These are phyloP conservation scores for Columbina picui DNA, from an alignment of 2,113 vertebrate species.

Conservation along the genomic window DNA sequence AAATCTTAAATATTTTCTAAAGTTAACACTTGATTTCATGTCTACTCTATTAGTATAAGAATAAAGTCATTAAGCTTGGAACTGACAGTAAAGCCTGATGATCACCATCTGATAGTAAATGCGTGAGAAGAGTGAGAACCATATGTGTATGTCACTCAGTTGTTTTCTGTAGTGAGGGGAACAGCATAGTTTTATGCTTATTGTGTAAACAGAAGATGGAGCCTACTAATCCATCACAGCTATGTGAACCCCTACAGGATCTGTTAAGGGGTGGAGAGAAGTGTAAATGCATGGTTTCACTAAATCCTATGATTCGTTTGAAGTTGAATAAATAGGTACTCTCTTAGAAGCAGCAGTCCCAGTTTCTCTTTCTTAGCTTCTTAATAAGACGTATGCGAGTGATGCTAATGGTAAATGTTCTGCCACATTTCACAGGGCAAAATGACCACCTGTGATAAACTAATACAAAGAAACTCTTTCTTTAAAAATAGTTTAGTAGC, in stretches of 20 bases:
- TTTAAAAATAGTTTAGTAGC: background rate
- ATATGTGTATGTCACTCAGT: background rate
- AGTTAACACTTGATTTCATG: background rate
- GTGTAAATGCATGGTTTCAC: background rate
- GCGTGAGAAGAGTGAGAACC: background rate
- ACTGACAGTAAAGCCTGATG: background rate
- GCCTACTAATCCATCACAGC: background rate
- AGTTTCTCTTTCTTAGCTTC: background rate
- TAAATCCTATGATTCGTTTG: background rate
- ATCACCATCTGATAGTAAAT: background rate
- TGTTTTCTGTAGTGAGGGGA: background rate
- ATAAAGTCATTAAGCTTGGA: background rate
- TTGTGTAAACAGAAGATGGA: background rate
- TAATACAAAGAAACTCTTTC: background rate
- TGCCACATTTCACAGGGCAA: background rate
- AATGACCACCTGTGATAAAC: background rate
- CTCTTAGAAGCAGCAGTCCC: background rate
- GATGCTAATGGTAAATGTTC: background rate
- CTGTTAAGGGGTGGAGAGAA: background rate
- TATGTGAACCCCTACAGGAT: background rate
- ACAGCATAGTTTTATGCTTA: background rate
- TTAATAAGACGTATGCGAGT: background rate
- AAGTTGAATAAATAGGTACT: background rate
- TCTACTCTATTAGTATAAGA: background rate
- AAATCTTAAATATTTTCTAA: background rate